Conservation (phyloP, 2,113 vertebrate genomes). For the Scartelaos histophorus region DNA sequence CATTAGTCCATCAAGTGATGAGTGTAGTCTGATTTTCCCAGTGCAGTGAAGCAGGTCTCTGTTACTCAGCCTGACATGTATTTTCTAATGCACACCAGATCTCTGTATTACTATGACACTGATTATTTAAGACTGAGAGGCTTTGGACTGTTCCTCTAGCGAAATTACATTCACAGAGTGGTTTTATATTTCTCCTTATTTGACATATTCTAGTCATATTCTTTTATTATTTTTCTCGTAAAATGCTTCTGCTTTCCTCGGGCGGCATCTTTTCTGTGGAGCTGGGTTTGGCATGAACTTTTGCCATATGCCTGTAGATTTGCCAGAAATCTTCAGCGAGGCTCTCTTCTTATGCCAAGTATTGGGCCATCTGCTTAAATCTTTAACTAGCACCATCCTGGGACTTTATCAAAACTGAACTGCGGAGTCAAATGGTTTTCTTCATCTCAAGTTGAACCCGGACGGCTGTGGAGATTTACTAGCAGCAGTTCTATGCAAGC, state of each 20-base stretch:
- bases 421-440: constrained; percentile 72
- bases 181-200: constrained; percentile 55
- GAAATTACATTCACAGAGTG: constrained; percentile 56
- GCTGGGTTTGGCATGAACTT: constrained; percentile 74
- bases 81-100: constrained; percentile 67
- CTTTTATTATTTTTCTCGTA: constrained; percentile 57
- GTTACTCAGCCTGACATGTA: constrained; percentile 26
- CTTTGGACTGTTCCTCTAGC: constrained; percentile 32
- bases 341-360: constrained; percentile 75
- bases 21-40: constrained; percentile 40
- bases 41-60: constrained; percentile 35
- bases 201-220: constrained; percentile 55
- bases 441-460: constrained; percentile 62
- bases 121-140: constrained; percentile 60
- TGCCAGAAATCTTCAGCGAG: constrained; percentile 75
- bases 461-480: constrained; percentile 65
- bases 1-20: constrained; percentile 43
- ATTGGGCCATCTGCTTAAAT: constrained; percentile 79
- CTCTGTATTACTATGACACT: constrained; percentile 53
- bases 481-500: constrained; percentile 54
- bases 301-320: constrained; percentile 73
- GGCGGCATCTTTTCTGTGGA: constrained; percentile 54
- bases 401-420: constrained; percentile 75
- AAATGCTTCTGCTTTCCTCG: constrained; percentile 57
- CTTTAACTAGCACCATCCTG: constrained; percentile 72